Conservation (phyloP, 2,797 vertebrate species). For the Lates japonicus region DNA sequence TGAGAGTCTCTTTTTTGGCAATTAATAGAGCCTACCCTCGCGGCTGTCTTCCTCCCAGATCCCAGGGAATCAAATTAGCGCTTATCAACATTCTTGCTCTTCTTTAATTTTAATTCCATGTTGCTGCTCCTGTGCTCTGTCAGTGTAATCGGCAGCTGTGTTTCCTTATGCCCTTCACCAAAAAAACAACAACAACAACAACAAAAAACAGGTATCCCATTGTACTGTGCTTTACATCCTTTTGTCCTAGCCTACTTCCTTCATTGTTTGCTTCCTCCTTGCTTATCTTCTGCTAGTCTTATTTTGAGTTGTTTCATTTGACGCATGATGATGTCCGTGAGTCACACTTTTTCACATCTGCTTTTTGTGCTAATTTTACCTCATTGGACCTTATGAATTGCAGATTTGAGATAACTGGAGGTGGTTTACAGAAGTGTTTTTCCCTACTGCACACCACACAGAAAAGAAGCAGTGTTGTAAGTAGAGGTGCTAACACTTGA, state of each 20-base stretch:
- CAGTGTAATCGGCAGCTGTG: constrained; percentile 41
- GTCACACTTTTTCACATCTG: constrained; percentile 20
- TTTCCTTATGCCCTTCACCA: constrained; percentile 22
- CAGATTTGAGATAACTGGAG: constrained; percentile 31
- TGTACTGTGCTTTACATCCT: background rate
- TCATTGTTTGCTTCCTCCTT: background rate
- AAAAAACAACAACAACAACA: background rate
- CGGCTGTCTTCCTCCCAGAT: constrained; percentile 41
- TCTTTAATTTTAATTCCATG: constrained; percentile 62
- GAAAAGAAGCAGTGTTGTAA: constrained; percentile 7
- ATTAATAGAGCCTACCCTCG: constrained; percentile 58
- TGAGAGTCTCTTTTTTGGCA: constrained; percentile 56
- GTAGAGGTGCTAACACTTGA: background rate
- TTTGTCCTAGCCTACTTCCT: background rate
- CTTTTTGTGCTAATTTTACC: background rate
- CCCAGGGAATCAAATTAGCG: constrained; percentile 63
- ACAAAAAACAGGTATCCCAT: background rate
- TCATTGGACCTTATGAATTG: constrained; percentile 6
- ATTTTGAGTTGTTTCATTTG: constrained; percentile 10
- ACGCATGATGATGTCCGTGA: constrained; percentile 2
- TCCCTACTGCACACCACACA: background rate
- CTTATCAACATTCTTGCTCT: constrained; percentile 57
- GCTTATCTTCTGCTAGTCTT: constrained; percentile 1
- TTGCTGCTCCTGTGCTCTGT: constrained; percentile 34
- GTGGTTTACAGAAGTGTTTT: constrained; percentile 11